Evolutionary conservation across 2,797 vertebrate genomes (phyloP), one percentile per base, ranked within the genome.

Genomic region (Neostethus bicornis): DNA sequence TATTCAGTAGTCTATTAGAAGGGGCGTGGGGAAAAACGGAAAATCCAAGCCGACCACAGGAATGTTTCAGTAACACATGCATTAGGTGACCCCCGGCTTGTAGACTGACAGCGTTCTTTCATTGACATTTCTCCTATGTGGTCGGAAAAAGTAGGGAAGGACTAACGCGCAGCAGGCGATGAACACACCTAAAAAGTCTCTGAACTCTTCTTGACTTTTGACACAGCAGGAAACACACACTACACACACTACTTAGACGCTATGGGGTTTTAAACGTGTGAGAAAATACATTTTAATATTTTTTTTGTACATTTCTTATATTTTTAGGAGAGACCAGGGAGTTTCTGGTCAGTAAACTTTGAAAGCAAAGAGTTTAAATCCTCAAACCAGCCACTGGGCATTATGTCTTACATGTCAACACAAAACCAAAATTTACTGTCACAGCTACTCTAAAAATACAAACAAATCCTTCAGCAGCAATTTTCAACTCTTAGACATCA

Each of bases 11-110:
- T 57, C 20, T 57, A 76, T 57, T 49, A 63, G 74, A 75, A 66
- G 39, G 73, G 76, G 79, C 53, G 79, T 76, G 74, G 69, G 65
- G 52, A 56, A 51, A 19, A 63, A 71, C 6, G 78, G 83, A 88
- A 86, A 87, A 77, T 84, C 71, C 75, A 75, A 76, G 59, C 41
- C 5, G 38, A 76, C 86, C 85, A 57, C 85, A 89, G 87, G 83
- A 88, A 88, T 89, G 85, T 87, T 77, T 88, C 79, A 58, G 80
- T 11, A 83, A 81, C 81, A 80, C 63, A 66, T 86, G 81, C 80
- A 73, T 75, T 70, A 70, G 78, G 77, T 77, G 3, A 66, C 51
- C 50, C 25, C 54, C 11, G 16, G 45, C 20, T 4, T 63, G 75
- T 52, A 46, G 60, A 58, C 77, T 70, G 84, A 85, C 84, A 85